Conservation (phyloP, 2,113 vertebrate species). For the Pongo pygmaeus region DNA sequence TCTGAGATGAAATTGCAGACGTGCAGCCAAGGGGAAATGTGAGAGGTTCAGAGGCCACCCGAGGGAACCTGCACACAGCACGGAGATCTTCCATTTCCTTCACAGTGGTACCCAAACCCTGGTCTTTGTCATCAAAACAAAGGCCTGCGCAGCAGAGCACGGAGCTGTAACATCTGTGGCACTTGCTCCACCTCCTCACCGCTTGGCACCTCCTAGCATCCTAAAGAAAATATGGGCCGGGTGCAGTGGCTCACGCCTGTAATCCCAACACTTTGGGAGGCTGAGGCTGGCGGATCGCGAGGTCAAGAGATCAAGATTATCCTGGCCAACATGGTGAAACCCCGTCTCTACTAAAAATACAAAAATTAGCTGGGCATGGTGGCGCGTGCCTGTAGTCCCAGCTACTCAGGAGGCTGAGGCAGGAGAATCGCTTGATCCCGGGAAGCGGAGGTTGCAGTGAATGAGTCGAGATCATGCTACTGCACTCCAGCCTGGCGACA, state of each 20-base stretch:
- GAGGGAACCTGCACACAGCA: fast-evolving
- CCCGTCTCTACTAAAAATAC: no score
- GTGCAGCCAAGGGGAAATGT: fast-evolving
- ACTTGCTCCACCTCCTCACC: neutral
- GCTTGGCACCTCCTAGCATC: neutral
- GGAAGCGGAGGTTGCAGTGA: no score
- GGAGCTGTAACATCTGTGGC: fast-evolving
- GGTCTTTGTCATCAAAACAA: neutral
- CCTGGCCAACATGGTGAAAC: no score
- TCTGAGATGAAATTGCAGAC: neutral
- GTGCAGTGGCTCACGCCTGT: no score
- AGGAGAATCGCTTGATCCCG: no score
- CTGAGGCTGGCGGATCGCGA: no score
- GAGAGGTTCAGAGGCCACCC: neutral
- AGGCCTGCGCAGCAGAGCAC: neutral
- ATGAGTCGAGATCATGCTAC: no score
- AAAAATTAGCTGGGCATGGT: no score
- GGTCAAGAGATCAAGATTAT: no score
- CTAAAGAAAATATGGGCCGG: neutral
- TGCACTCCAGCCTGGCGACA: no score
- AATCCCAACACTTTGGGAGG: no score
- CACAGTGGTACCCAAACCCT: neutral
- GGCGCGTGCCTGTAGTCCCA: fast-evolving
- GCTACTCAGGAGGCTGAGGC: no score
- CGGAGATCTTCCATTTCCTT: neutral